Evolutionary conservation across 2,888 invertebrate genomes (phyloP).

Genomic region (Drosophila anomelani): DNA sequence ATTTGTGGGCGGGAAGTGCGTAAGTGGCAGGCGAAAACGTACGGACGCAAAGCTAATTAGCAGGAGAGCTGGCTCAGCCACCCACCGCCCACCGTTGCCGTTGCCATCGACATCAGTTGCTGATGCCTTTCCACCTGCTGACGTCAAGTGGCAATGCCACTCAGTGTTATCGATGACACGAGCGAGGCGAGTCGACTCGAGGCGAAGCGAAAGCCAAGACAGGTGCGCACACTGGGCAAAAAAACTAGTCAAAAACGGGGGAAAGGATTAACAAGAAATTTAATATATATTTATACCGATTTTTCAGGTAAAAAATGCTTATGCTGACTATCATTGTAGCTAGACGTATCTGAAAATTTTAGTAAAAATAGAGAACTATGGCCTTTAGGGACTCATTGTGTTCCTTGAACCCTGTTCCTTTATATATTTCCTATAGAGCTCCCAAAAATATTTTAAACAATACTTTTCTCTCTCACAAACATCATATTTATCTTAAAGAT

Average conservation of each 20-base stretch:
- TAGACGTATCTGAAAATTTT: background rate
- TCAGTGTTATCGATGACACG: conserved; percentile 44
- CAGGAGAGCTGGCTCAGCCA: conserved; percentile 18
- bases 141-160: conserved; percentile 45
- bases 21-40: conserved; percentile 32
- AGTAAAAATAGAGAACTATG: background rate
- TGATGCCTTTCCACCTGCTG: conserved; percentile 25
- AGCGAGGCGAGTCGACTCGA: conserved; percentile 5
- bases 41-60: conserved; percentile 63
- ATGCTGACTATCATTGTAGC: no score
- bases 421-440: background rate
- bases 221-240: conserved; percentile 29
- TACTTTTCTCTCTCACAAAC: background rate
- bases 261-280: no score
- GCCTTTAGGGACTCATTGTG: background rate
- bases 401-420: no score
- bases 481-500: background rate
- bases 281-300: no score
- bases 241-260: background rate
- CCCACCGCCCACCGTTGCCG: conserved; percentile 15
- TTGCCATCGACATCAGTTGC: conserved; percentile 7
- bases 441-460: accelerated
- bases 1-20: conserved; percentile 59
- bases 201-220: conserved; percentile 21
- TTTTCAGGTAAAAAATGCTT: no score